Base-by-base conservation (phyloP, 2,113 vertebrate species). In the Leucosticte australis region DNA sequence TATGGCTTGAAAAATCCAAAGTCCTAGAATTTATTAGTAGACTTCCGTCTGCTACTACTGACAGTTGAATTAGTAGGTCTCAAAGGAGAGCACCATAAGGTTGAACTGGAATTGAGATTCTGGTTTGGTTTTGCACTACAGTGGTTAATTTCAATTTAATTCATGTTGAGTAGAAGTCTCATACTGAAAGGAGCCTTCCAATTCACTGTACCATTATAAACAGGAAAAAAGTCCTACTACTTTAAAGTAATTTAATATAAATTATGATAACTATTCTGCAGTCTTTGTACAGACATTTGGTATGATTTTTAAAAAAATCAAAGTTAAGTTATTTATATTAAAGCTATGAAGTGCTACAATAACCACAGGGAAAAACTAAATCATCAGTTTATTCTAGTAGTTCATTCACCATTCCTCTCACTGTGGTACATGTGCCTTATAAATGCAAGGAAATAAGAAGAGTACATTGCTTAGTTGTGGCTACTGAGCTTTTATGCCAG, bases 51-150 rank as follows among this genome's bases (percentile, higher is more conserved):
- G 13, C 35, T 50, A 1, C 26, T 67, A 9, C 6, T 75, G 23
- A 22, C 19, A 59, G 52, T 27, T 59, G 42, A 67, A 41, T 67
- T 41, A 41, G 23, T 49, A 35, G 37, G 30, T 65, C 24, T 75
- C 0, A 0, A 28, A 47, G 50, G 30, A 75, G 24, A 75, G 1
- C 20, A 41, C 30, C 15, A 49, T 6, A 4, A 19, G n/a, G 24
- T 57, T 65, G 35, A 57, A 49, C 15, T 75, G 35, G 33, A 73
- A 27, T 37, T 22, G 52, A 85, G 35, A 47, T 41, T 67, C 71
- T 67, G 42, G 26, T 50, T 57, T 56, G 24, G 24, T 67, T 67
- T 56, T 76, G 52, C 26, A 17, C 35, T 67, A 3, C 0, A 0
- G 31, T 57, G 52, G 26, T 42, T 42, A 67, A 67, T 67, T 49